phyloP scores from a whole-genome alignment of 2,888 invertebrate species.

The Pterostichus niger region DNA sequence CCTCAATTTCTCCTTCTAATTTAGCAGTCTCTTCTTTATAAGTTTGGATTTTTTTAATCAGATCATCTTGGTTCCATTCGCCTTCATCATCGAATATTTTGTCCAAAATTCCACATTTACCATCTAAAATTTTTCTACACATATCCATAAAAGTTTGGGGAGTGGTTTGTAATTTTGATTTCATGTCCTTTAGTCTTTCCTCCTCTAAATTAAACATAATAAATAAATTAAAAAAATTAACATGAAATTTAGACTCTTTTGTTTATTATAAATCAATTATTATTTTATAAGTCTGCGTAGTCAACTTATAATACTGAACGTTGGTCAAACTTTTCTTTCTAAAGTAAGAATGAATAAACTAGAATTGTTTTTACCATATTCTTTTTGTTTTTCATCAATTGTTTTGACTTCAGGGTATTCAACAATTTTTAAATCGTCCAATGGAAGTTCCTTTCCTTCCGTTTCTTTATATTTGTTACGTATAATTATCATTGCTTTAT shows the following conservation, averaged over 20 bases:
- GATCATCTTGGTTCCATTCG: constrained; percentile 58
- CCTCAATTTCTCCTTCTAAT: constrained; percentile 32
- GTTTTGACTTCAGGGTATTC: constrained; percentile 37
- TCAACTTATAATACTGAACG: no score
- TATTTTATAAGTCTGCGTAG: no score
- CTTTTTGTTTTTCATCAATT: constrained; percentile 20
- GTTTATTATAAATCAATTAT: no score
- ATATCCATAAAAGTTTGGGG: constrained; percentile 33
- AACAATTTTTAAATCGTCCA: constrained; percentile 58
- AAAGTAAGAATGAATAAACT: not conserved
- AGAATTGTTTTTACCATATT: constrained; percentile 8
- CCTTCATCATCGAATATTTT: constrained; percentile 55
- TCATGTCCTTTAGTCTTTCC: constrained; percentile 39
- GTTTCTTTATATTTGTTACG: constrained; percentile 13
- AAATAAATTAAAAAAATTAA: not conserved
- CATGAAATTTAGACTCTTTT: not conserved
- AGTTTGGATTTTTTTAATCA: constrained; percentile 48
- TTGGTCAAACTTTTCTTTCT: not conserved
- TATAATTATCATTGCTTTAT: constrained; percentile 21
- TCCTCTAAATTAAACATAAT: constrained; percentile 8
- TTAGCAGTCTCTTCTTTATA: constrained; percentile 44
- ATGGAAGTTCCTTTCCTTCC: constrained; percentile 55
- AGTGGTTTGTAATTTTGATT: constrained; percentile 12
- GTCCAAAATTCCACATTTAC: constrained; percentile 56
- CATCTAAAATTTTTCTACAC: constrained; percentile 48